Percentiles rank a stretch among this genome's conserved stretches.
Conservation (phyloP, 2,113 vertebrate species). For the Capreolus pygargus region DNA sequence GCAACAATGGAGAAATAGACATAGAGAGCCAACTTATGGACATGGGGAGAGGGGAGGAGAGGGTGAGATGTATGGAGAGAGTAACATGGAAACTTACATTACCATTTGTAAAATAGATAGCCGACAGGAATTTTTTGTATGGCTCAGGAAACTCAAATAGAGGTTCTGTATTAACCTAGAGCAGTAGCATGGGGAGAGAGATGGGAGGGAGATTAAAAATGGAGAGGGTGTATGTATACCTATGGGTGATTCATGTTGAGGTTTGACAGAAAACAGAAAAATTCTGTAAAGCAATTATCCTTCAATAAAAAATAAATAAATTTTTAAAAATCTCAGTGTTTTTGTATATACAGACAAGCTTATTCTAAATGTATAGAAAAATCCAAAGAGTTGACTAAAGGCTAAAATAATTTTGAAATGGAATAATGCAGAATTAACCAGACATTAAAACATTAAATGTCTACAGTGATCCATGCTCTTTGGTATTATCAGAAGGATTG, state of each 20-base stretch:
- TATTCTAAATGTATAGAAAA: background rate
- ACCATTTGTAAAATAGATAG: background rate
- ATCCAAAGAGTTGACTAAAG: background rate
- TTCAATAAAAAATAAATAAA: background rate
- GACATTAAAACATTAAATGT: background rate
- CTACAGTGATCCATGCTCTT: background rate
- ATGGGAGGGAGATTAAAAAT: background rate
- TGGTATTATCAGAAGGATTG: background rate
- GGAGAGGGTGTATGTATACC: background rate
- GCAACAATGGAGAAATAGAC: background rate
- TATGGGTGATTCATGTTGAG: background rate
- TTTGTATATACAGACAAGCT: background rate
- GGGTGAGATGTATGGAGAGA: background rate
- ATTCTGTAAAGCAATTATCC: background rate
- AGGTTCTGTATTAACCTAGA: background rate
- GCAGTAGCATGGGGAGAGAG: background rate
- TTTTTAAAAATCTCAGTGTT: background rate
- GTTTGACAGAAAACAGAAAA: background rate
- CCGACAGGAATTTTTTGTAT: background rate
- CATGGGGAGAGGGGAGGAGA: background rate
- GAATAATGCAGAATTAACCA: background rate
- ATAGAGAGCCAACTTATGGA: background rate
- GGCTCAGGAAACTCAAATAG: background rate
- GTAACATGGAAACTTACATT: background rate
- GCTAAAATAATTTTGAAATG: background rate